Percentiles rank a stretch among this genome's conserved stretches.
phyloP scores from a whole-genome alignment of 2,888 invertebrate genomes.

The Polydrusus tereticollis region DNA sequence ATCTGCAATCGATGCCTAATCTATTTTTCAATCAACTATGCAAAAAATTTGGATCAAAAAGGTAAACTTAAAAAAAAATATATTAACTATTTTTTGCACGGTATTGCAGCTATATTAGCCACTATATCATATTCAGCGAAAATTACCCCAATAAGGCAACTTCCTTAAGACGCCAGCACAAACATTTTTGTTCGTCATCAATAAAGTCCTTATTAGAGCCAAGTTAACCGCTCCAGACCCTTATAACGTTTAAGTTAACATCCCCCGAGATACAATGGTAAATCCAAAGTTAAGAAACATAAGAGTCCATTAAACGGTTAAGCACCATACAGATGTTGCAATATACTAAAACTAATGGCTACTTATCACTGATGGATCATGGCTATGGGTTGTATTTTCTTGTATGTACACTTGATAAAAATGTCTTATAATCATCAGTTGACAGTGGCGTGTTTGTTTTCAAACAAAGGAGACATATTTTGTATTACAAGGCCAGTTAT shows the following conservation, averaged over 20 bases:
- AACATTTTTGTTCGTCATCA: conserved; percentile 2
- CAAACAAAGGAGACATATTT: too few relatives aligned
- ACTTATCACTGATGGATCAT: conserved; percentile 12
- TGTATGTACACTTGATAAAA: conserved; percentile 5
- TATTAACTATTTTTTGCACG: too few relatives aligned
- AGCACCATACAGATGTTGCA: conserved; percentile 7
- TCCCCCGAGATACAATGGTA: conserved; percentile 3
- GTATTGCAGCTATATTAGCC: too few relatives aligned
- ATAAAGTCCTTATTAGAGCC: conserved; percentile 11
- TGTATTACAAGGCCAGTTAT: too few relatives aligned
- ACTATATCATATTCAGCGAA: neutral
- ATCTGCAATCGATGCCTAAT: too few relatives aligned
- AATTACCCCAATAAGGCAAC: neutral
- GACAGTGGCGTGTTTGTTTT: neutral
- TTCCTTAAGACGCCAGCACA: neutral
- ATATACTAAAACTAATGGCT: conserved; percentile 15
- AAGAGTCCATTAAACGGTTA: conserved; percentile 1
- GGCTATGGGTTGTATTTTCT: neutral
- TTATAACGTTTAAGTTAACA: conserved; percentile 12
- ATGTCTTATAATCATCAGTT: conserved; percentile 1
- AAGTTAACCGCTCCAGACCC: conserved; percentile 8
- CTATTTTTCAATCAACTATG: too few relatives aligned
- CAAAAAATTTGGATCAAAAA: too few relatives aligned
- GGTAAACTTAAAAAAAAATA: too few relatives aligned
- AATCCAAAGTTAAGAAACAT: conserved; percentile 19